Conservation (phyloP, 2,888 invertebrate species). For the Acanthococcus lagerstroemiae region DNA sequence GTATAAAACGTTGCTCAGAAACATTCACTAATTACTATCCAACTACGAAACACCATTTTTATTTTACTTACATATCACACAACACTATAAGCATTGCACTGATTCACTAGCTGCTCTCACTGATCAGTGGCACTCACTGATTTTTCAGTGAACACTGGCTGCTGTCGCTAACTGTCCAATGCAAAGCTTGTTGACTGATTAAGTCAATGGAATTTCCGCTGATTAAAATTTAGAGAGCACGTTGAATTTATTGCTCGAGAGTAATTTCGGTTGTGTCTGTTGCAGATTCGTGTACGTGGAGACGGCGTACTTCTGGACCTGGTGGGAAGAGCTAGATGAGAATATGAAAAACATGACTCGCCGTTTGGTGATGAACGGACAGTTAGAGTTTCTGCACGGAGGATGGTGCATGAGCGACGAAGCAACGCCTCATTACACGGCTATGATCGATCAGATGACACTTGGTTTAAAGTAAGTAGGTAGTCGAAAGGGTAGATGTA, state of each 20-base stretch:
- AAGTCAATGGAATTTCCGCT: background rate
- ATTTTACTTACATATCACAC: too few species aligned
- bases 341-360: conserved; percentile 41
- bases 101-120: too few species aligned
- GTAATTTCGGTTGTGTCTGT: too few species aligned
- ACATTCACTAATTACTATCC: too few species aligned
- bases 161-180: too few species aligned
- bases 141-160: too few species aligned
- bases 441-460: conserved; percentile 42
- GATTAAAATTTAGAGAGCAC: background rate
- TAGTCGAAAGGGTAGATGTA: background rate
- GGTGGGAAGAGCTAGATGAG: conserved; percentile 45
- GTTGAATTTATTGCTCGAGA: background rate
- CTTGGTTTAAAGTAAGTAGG: conserved; percentile 37
- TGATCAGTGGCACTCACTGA: too few species aligned
- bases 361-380: conserved; percentile 40
- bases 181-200: background rate
- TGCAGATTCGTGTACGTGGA: conserved; percentile 47
- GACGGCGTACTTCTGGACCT: conserved; percentile 46
- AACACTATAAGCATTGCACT: too few species aligned
- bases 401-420: conserved; percentile 44
- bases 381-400: conserved; percentile 39
- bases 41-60: too few species aligned
- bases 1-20: too few species aligned
- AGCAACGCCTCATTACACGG: conserved; percentile 41